A percentile compares a stretch with the other conserved stretches of the same genome.
These are phyloP conservation scores for Sphaeramia orbicularis DNA, from an alignment of 2,797 vertebrate species.

Conservation along the genomic window DNA sequence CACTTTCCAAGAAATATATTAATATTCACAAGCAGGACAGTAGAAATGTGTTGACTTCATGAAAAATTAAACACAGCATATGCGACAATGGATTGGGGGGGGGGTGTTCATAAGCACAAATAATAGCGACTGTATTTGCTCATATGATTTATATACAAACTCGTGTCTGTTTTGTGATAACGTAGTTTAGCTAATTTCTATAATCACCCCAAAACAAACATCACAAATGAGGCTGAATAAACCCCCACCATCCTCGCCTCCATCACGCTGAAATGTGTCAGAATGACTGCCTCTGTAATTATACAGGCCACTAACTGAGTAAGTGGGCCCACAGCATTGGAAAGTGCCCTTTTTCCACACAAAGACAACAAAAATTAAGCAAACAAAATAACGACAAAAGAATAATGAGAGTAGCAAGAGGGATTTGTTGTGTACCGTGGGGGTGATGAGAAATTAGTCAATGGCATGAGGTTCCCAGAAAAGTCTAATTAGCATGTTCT, in stretches of 20 bases:
- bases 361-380: conserved; percentile 44
- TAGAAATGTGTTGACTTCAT: background rate
- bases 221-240: conserved; percentile 55
- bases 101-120: conserved; percentile 4
- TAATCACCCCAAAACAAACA: conserved; percentile 61
- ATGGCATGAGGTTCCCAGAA: conserved; percentile 44
- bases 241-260: conserved; percentile 38
- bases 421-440: background rate
- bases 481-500: conserved; percentile 57
- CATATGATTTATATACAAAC: conserved; percentile 14
- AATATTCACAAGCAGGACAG: background rate
- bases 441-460: conserved; percentile 57
- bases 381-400: conserved; percentile 37
- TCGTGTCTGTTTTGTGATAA: conserved; percentile 24
- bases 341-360: conserved; percentile 22
- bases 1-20: conserved; percentile 16
- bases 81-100: background rate
- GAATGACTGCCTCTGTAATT: conserved; percentile 64
- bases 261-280: conserved; percentile 67
- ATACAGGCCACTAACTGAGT: conserved; percentile 59
- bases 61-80: background rate
- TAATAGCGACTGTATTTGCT: conserved; percentile 8
- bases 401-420: conserved; percentile 17
- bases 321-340: conserved; percentile 23
- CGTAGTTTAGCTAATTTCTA: conserved; percentile 52